These are phyloP conservation scores for Lutraria lutraria DNA, from an alignment of 2,888 invertebrate species.

Conservation along the genomic window DNA sequence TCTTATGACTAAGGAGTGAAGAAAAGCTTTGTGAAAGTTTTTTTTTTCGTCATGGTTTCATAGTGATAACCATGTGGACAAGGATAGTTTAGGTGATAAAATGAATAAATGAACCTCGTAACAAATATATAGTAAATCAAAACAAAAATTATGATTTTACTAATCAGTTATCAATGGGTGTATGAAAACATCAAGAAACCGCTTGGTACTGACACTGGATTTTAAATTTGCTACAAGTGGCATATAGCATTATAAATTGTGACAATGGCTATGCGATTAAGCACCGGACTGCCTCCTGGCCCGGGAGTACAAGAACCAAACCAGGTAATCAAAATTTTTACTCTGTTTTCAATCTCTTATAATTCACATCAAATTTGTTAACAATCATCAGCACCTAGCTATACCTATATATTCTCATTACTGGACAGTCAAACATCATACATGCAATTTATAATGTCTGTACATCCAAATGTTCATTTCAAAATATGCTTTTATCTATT, in stretches of 20 bases:
- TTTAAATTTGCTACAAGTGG: background rate
- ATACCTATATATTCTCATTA: background rate
- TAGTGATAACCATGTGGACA: background rate
- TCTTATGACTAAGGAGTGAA: background rate
- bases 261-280: slow-evolving; percentile 60
- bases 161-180: background rate
- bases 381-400: background rate
- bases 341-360: background rate
- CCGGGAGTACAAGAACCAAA: slow-evolving; percentile 35
- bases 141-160: background rate
- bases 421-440: background rate
- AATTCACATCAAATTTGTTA: background rate
- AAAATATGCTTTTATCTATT: background rate
- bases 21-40: background rate
- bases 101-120: background rate
- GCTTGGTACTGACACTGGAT: background rate
- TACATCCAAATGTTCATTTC: background rate
- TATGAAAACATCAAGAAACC: background rate
- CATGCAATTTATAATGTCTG: background rate
- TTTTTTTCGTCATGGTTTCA: background rate
- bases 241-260: background rate
- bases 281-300: slow-evolving; percentile 43
- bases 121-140: background rate
- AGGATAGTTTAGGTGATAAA: background rate
- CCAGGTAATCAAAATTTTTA: slow-evolving; percentile 29